Evolutionary conservation across 2,888 invertebrate genomes (phyloP).

Genomic region (Apodemia mormo): DNA sequence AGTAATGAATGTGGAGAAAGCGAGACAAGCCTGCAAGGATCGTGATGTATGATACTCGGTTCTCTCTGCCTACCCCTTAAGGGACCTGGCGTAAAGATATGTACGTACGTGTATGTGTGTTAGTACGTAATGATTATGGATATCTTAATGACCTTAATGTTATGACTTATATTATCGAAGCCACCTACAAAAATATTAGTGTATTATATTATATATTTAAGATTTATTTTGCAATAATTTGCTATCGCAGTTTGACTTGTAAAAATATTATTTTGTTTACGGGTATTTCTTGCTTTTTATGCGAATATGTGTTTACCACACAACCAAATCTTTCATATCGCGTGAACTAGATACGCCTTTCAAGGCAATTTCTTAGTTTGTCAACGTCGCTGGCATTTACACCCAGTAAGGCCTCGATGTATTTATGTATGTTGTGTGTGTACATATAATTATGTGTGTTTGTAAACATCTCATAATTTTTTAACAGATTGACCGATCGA

Average conservation of each 20-base stretch:
- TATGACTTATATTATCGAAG: background rate
- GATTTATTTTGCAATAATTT: background rate
- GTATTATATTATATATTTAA: background rate
- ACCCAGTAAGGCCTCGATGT: too few relatives aligned
- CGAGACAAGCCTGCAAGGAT: too few relatives aligned
- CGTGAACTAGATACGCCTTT: too few relatives aligned
- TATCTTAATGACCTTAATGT: background rate
- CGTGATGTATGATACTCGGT: too few relatives aligned
- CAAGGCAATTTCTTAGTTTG: too few relatives aligned
- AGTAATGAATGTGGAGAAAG: too few relatives aligned
- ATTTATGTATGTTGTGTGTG: too few relatives aligned
- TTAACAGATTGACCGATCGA: too few relatives aligned
- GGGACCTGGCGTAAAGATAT: background rate
- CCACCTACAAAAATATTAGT: background rate
- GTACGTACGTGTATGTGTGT: background rate
- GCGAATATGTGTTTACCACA: background rate
- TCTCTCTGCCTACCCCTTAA: too few relatives aligned
- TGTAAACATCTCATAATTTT: too few relatives aligned
- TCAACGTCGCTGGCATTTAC: too few relatives aligned
- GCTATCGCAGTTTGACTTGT: background rate
- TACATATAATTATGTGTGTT: too few relatives aligned
- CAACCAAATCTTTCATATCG: background rate
- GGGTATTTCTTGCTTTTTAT: background rate
- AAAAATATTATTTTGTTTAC: background rate
- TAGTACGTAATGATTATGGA: background rate